Evolutionary conservation across 1,140 invertebrate genomes (phyloP).

Genomic region (Anastrepha obliqua): DNA sequence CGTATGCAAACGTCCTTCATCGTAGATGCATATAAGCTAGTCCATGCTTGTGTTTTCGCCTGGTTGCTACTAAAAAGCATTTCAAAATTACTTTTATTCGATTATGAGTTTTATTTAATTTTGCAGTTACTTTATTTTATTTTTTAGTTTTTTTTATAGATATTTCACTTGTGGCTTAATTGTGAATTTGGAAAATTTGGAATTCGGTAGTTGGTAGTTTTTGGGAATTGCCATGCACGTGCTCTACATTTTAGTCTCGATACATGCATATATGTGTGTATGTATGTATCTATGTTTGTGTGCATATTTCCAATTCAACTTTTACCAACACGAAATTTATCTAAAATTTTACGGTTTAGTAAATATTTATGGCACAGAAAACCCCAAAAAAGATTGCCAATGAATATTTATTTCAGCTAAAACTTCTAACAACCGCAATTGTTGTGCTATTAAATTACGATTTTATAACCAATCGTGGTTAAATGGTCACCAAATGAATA

Average conservation of each 20-base stretch:
- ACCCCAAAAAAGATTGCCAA: neutral
- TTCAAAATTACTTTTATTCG: neutral
- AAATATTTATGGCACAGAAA: conserved; percentile 1
- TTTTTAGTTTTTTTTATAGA: neutral
- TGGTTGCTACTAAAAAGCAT: neutral
- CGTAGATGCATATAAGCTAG: neutral
- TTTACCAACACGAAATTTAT: conserved; percentile 11
- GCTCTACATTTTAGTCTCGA: neutral
- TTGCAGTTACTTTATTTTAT: neutral
- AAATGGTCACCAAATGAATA: conserved; percentile 15
- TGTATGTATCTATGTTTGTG: neutral
- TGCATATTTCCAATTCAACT: neutral
- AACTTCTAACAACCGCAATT: conserved; percentile 23
- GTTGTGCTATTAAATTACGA: conserved; percentile 41
- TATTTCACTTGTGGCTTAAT: conserved; percentile 13
- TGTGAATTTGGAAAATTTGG: neutral
- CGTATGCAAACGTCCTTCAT: neutral
- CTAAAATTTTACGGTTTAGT: neutral
- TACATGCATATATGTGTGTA: neutral
- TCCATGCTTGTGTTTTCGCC: neutral
- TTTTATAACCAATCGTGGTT: conserved; percentile 46
- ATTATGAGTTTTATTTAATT: neutral
- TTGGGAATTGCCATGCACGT: neutral
- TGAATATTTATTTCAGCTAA: conserved; percentile 31
- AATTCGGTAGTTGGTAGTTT: neutral